Evolutionary conservation across 2,797 vertebrate species (phyloP), one percentile per base, ranked within the genome.

Genomic region (Acestrorhynchus altus): DNA sequence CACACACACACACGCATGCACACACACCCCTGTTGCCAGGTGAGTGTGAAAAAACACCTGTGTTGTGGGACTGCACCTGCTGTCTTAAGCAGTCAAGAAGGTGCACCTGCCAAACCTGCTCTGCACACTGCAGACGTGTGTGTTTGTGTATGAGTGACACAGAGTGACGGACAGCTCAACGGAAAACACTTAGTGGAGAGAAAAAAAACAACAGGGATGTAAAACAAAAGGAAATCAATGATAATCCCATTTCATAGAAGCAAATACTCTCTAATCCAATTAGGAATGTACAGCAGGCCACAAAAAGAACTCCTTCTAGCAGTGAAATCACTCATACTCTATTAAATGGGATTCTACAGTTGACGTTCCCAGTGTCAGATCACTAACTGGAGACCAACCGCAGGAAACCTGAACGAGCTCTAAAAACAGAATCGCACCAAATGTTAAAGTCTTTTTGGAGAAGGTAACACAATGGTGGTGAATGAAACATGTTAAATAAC

Each of bases 61-160:
- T 82, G 86, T 82, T 80, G 80, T 86, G 16, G 78, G 82, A 81
- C 77, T 90, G 83, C 90, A 88, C 90, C 87, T 88, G 85, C 83
- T 81, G 79, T 71, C 57, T 10, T 71, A 57, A 72, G 66, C 28
- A 35, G 40, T 35, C 28, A 68, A 75, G 39, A 79, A 72, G n/a
- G 67, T 72, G 79, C 83, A 90, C 90, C 86, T 89, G 92, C 78
- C 87, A 91, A 94, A 93, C 94, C 88, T 84, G 92, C 91, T 93
- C 83, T 81, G 80, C 74, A 86, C 47, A 86, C 81, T 28, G 8
- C 57, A 51, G 24, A 39, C n/a, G n/a, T 63, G 66, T 57, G 51
- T 57, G 51, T 46, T 51, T 65, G 63, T 44, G 64, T 13, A 12
- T n/a, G 47, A 24, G 46, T 26, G 44, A 39, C 4, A 18, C 47